Conservation (phyloP, 2,113 vertebrate species). For the Arvicanthis niloticus region DNA sequence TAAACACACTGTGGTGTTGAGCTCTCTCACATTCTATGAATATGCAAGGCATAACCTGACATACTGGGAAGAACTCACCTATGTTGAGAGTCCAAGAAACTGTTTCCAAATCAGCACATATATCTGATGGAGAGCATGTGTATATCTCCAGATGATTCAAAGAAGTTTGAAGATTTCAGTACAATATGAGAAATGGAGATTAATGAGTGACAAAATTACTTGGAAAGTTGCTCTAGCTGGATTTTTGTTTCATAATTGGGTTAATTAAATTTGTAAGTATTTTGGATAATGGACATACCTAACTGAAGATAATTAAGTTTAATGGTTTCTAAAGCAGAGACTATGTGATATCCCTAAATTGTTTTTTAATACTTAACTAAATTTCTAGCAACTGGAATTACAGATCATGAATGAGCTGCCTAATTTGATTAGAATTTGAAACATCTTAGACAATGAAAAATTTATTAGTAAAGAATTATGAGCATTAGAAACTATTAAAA, state of each 20-base stretch:
- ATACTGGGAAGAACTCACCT: background rate
- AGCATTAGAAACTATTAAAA: background rate
- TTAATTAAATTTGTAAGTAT: background rate
- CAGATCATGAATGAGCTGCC: background rate
- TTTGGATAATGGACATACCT: background rate
- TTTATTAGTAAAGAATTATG: background rate
- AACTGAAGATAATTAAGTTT: background rate
- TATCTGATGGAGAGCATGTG: background rate
- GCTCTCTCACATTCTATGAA: too few species aligned
- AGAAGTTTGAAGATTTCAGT: background rate
- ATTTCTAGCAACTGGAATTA: background rate
- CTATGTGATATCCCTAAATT: background rate
- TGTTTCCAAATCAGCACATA: background rate
- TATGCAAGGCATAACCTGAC: background rate
- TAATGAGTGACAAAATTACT: too few species aligned
- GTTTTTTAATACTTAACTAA: background rate
- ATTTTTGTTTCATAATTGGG: background rate
- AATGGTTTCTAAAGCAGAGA: background rate
- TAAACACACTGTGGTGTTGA: background rate
- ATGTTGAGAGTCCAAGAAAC: too few species aligned
- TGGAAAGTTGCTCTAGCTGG: background rate
- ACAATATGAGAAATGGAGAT: background rate
- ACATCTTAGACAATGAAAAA: background rate
- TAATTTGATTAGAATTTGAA: background rate
- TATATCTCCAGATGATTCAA: too few species aligned